Conservation (phyloP, 2,113 vertebrate species). For the cat (Felis catus) region DNA sequence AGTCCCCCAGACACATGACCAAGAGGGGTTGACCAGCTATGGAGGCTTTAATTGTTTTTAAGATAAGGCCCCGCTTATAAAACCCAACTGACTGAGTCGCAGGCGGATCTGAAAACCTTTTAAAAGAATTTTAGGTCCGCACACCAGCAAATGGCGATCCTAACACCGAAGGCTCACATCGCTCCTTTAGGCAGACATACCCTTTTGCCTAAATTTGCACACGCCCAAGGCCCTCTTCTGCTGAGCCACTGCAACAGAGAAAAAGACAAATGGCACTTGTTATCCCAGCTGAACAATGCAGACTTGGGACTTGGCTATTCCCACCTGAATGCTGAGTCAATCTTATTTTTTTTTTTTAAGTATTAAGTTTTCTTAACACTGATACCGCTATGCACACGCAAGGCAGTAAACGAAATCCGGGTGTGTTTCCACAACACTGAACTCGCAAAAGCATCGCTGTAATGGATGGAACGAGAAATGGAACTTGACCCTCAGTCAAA, state of each 20-base stretch:
- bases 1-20: neutral
- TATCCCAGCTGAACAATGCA: neutral
- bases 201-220: neutral
- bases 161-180: rapidly evolving
- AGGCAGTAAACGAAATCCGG: neutral
- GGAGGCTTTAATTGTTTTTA: conserved; percentile 26
- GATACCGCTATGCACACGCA: neutral
- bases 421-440: neutral
- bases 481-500: neutral
- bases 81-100: neutral
- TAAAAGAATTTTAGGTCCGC: neutral
- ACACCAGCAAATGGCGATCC: neutral
- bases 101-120: neutral
- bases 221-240: neutral
- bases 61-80: neutral
- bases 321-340: neutral
- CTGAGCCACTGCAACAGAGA: neutral
- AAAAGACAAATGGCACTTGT: neutral
- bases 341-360: neutral
- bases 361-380: neutral
- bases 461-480: neutral
- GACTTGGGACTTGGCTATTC: neutral
- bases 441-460: neutral
- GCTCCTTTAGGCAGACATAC: neutral
- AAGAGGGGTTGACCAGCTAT: neutral